A percentile compares a stretch with the other conserved stretches of the same genome.
phyloP scores from a whole-genome alignment of 1,140 invertebrate species.

The Drosophila pandora region DNA sequence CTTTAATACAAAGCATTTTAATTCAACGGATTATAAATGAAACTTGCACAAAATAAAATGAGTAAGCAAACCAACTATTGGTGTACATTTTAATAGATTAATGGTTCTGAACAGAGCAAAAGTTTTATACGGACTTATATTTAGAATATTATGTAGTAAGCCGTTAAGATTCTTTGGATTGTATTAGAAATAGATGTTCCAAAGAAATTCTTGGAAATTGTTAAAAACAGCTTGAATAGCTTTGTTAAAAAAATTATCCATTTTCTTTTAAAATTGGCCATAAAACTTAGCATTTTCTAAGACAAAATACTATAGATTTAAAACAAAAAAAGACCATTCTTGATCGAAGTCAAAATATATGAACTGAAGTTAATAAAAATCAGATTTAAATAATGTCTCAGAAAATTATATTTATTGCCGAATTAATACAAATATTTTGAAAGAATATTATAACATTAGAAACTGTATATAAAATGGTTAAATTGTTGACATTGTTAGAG shows the following conservation, averaged over 20 bases:
- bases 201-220: not conserved
- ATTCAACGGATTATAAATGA: slow-evolving; percentile 19
- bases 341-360: not conserved
- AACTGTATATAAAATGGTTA: slow-evolving; percentile 58
- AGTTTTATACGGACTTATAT: slow-evolving; percentile 36
- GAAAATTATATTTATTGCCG: slow-evolving; percentile 2
- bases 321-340: not conserved
- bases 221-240: not conserved
- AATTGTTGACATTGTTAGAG: slow-evolving; percentile 20
- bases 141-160: slow-evolving; percentile 15
- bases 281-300: not conserved
- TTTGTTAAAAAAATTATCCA: not conserved
- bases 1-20: slow-evolving; percentile 18
- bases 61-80: not conserved
- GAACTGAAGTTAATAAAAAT: not conserved
- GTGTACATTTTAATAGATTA: slow-evolving; percentile 8
- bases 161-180: slow-evolving; percentile 2
- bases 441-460: slow-evolving; percentile 6
- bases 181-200: not conserved
- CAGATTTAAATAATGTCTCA: not conserved
- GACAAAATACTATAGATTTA: not conserved
- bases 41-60: slow-evolving; percentile 35
- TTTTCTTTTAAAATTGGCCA: not conserved
- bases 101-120: slow-evolving; percentile 30
- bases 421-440: slow-evolving; percentile 6